Conservation (phyloP, 53 echinoderm and acorn worm genomes). For the Paelopatides confundens region DNA sequence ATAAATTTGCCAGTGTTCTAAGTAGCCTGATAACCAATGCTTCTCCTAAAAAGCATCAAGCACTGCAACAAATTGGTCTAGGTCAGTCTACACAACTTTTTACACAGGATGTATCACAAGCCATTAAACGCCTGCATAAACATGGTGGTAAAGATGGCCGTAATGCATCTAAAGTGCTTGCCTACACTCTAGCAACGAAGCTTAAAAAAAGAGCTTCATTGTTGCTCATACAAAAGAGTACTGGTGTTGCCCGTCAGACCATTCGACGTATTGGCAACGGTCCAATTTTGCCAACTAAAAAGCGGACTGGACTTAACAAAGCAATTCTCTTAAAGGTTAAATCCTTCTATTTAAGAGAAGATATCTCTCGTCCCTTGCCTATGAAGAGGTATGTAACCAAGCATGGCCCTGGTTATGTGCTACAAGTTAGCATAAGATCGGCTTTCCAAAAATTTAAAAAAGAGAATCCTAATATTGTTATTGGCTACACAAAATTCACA, state of each 20-base stretch:
- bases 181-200: not conserved
- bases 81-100: no score
- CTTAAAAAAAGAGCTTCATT: not conserved
- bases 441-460: not conserved
- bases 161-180: not conserved
- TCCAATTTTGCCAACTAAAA: not conserved
- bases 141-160: no score
- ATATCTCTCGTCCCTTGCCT: conserved; percentile 13
- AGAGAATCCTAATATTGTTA: not conserved
- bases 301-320: not conserved
- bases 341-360: not conserved
- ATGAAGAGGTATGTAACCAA: not conserved
- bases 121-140: not conserved
- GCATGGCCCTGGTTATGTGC: conserved; percentile 17
- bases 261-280: no score
- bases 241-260: no score
- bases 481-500: conserved; percentile 9
- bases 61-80: no score
- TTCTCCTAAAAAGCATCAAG: not conserved
- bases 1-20: not conserved
- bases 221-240: no score
- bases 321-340: not conserved
- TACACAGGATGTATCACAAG: no score
- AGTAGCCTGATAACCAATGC: not conserved
- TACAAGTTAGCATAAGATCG: not conserved